Evolutionary conservation across 2,888 invertebrate species (phyloP).

Genomic region (Idaea dimidiata): DNA sequence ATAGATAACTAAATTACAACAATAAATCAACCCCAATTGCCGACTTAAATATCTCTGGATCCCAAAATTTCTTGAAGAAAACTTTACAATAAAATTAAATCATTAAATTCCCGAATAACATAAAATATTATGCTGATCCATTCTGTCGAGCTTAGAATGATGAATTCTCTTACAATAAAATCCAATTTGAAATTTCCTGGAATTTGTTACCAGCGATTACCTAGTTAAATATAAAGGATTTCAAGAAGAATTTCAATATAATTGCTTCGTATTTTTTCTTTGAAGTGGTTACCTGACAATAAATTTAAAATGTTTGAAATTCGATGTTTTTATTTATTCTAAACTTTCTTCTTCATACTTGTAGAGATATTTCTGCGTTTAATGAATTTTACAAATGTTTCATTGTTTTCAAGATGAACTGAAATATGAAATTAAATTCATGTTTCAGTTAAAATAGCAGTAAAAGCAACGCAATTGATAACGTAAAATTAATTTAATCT

Average conservation of each 20-base stretch:
- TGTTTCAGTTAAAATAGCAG: too few species aligned
- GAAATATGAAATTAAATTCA: too few species aligned
- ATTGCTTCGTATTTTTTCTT: neutral
- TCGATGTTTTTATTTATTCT: too few species aligned
- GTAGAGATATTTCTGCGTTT: too few species aligned
- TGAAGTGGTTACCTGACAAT: neutral
- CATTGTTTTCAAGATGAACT: too few species aligned
- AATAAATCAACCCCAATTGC: neutral
- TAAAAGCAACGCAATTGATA: too few species aligned
- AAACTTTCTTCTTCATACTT: too few species aligned
- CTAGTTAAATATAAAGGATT: constrained; percentile 15
- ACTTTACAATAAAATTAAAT: constrained; percentile 1
- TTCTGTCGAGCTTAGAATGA: constrained; percentile 6
- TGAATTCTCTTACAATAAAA: constrained; percentile 2
- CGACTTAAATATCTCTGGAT: neutral
- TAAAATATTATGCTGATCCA: constrained; percentile 1
- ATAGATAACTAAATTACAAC: neutral
- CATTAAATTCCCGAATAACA: neutral
- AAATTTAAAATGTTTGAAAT: neutral
- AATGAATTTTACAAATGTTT: too few species aligned
- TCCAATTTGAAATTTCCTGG: constrained; percentile 13
- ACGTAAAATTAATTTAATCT: too few species aligned
- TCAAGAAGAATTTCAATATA: neutral
- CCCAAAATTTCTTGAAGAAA: neutral
- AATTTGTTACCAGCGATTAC: constrained; percentile 9